These are phyloP conservation scores for Trogon surrucura DNA, from an alignment of 2,113 vertebrate genomes.

Conservation along the genomic window DNA sequence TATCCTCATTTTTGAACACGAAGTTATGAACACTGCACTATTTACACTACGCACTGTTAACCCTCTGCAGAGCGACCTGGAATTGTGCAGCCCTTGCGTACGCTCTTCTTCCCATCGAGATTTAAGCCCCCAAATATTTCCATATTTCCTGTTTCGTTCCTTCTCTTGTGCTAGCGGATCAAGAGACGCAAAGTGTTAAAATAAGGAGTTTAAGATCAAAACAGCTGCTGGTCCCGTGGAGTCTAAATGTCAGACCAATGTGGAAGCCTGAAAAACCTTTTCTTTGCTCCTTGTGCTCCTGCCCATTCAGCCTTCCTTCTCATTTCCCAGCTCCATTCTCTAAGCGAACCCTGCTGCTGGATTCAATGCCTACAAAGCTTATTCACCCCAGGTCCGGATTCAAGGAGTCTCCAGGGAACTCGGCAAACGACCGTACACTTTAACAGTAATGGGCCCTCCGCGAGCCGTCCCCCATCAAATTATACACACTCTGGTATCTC, in stretches of 20 bases:
- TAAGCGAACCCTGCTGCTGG: constrained; percentile 63
- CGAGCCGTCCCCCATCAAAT: constrained; percentile 14
- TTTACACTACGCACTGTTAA: not conserved
- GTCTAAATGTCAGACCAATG: constrained; percentile 77
- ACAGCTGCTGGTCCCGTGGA: constrained; percentile 56
- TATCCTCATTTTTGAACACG: not conserved
- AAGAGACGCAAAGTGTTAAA: constrained; percentile 38
- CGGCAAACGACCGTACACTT: constrained; percentile 42
- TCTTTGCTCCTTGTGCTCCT: constrained; percentile 66
- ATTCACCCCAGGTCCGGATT: constrained; percentile 48
- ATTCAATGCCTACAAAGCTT: constrained; percentile 46
- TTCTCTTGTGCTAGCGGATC: not conserved
- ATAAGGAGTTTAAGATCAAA: constrained; percentile 68
- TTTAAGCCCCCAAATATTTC: not conserved
- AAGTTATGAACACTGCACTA: not conserved
- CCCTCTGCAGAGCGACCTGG: not conserved
- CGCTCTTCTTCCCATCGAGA: not conserved
- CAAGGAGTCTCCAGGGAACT: constrained; percentile 48
- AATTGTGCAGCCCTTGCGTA: not conserved
- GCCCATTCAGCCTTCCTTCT: constrained; percentile 70
- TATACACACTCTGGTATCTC: not conserved
- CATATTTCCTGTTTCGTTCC: not conserved
- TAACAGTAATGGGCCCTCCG: constrained; percentile 42
- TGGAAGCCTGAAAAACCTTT: constrained; percentile 57
- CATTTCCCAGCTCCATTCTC: constrained; percentile 68